Evolutionary conservation across 92 coral and sea anemone genomes (phyloP), one percentile per base, ranked within the genome.

Genomic region (Virgularia gustaviana): DNA sequence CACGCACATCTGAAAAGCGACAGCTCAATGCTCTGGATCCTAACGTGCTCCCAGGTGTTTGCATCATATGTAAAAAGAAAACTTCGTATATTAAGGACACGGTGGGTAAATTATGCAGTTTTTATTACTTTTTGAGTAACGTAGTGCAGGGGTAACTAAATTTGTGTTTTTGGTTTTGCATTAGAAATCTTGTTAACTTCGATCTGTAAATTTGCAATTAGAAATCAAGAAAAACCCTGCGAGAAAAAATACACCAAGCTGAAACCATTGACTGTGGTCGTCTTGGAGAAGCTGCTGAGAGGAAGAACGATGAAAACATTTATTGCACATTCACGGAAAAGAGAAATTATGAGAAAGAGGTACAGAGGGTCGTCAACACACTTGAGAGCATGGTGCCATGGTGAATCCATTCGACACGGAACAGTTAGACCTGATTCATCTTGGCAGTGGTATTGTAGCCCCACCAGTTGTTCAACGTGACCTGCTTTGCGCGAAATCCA

Each of bases 171-270:
- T 33, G 42, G 2, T 9, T 30, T 20, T 59, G 39, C 3, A 59
- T 59, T 0, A 30, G 16, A 59, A 1, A 30, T n/a, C n/a, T n/a
- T n/a, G n/a, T n/a, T 8, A 30, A 43, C 20, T 13, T 59, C 36
- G 39, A 18, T 30, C 36, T 33, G 65, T 27, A 44, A 25, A 59
- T 32, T 22, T 59, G 42, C 18, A 32, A 59, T 59, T 59, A 59
- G 65, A 59, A 59, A 59, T 30, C 65, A 23, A 59, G 42, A 28
- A 59, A 59, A 59, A 59, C 65, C 20, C 13, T 44, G 23, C 42
- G 42, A 59, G 65, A 59, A 22, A 59, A 59, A 59, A 59, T 59
- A 44, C 65, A 59, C 65, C 65, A 59, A 33, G 65, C 65, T 59
- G 65, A 59, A 59, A 59, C 65, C 13, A 59, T 59, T 28, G 39